Conservation (phyloP, 2,797 vertebrate species). For the Gymnoscopelus braueri region DNA sequence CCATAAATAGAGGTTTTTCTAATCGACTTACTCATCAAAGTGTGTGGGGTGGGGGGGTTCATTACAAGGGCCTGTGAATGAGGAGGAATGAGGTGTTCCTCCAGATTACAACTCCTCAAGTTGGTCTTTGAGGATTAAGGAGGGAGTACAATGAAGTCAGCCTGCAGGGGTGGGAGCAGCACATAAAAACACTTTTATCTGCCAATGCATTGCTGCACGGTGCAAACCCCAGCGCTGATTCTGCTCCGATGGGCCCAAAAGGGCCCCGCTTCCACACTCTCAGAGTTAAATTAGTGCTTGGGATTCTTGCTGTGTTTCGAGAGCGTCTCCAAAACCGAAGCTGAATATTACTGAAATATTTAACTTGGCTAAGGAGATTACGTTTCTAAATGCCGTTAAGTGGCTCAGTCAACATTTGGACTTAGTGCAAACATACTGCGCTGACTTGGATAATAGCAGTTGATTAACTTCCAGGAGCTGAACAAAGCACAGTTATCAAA, state of each 20-base stretch:
- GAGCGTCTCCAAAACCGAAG: constrained; percentile 53
- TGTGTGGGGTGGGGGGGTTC: constrained; percentile 57
- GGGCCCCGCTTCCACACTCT: too few relatives aligned
- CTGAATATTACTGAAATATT: constrained; percentile 72
- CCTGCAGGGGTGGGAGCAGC: constrained; percentile 51
- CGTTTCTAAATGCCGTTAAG: constrained; percentile 71
- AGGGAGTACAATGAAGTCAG: constrained; percentile 65
- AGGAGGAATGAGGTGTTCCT: constrained; percentile 74
- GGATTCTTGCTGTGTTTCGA: constrained; percentile 54
- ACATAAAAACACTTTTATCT: constrained; percentile 54
- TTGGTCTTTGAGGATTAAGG: constrained; percentile 70
- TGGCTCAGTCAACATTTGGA: constrained; percentile 75
- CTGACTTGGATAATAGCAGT: constrained; percentile 73
- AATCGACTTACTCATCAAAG: constrained; percentile 72
- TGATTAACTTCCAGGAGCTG: constrained; percentile 70
- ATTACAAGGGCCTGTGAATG: constrained; percentile 61
- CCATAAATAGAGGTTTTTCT: constrained; percentile 76
- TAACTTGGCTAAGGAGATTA: constrained; percentile 77
- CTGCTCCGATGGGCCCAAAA: too few relatives aligned
- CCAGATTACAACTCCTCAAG: constrained; percentile 72
- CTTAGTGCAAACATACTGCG: constrained; percentile 58
- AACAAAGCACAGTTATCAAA: constrained; percentile 74
- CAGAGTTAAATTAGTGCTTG: too few relatives aligned
- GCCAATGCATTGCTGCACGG: too few relatives aligned
- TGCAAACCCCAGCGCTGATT: background rate